Evolutionary conservation across 1,140 invertebrate species (phyloP).

Genomic region (Bombus pascuorum): DNA sequence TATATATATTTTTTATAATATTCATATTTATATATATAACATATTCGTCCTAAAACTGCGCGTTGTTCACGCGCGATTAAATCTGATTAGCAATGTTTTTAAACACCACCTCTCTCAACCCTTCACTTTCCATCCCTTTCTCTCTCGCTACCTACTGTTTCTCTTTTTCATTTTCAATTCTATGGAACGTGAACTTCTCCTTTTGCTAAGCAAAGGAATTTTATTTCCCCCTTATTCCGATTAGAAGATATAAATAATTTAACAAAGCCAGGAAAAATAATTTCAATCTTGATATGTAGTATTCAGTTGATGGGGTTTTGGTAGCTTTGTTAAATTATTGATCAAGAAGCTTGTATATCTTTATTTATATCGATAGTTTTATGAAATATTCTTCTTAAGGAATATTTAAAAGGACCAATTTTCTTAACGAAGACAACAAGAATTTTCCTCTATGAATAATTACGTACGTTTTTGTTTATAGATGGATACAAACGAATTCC

Average conservation of each 20-base stretch:
- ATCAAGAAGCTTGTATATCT: background rate
- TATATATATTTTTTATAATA: constrained; percentile 63
- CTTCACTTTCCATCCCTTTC: background rate
- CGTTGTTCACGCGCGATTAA: constrained; percentile 16
- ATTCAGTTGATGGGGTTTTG: background rate
- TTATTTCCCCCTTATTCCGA: background rate
- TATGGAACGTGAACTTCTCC: background rate
- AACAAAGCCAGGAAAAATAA: background rate
- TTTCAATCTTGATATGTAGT: background rate
- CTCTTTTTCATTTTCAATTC: background rate
- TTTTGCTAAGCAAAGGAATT: background rate
- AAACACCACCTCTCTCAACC: background rate
- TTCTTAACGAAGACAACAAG: background rate
- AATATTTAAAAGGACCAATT: background rate
- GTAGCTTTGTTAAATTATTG: background rate
- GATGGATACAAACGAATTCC: background rate
- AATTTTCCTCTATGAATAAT: too few relatives aligned
- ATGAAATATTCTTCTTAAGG: background rate
- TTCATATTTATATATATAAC: constrained; percentile 63
- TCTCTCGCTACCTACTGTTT: background rate
- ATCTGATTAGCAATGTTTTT: constrained; percentile 7
- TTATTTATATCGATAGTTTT: background rate
- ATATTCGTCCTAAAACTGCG: constrained; percentile 60
- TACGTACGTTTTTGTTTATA: background rate
- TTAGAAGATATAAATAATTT: background rate